Evolutionary conservation across 1,140 invertebrate species (phyloP).

Genomic region (Diorhabda sublineata): DNA sequence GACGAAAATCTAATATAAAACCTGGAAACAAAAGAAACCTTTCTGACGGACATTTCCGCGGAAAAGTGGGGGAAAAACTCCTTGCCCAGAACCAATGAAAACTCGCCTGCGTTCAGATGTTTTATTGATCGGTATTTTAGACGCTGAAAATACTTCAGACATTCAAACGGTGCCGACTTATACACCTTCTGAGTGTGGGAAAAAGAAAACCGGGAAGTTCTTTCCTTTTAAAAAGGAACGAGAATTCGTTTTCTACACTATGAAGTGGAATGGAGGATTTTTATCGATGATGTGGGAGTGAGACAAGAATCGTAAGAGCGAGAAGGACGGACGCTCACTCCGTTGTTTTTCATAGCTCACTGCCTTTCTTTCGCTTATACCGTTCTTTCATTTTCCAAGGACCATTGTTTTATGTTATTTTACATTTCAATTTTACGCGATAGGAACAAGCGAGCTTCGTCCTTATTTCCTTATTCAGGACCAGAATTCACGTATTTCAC

Average conservation of each 20-base stretch:
- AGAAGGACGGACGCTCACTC: not conserved
- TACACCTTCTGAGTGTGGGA: slow-evolving; percentile 26
- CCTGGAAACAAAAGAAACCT: slow-evolving; percentile 41
- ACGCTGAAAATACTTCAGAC: slow-evolving; percentile 37
- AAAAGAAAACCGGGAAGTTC: slow-evolving; percentile 23
- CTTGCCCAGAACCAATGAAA: slow-evolving; percentile 39
- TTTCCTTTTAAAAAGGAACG: slow-evolving; percentile 32
- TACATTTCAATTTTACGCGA: slow-evolving; percentile 17
- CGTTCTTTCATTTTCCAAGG: slow-evolving; percentile 15
- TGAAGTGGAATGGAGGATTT: slow-evolving; percentile 21
- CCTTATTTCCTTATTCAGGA: slow-evolving; percentile 6
- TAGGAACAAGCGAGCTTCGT: slow-evolving; percentile 5
- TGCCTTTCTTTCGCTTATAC: slow-evolving; percentile 15
- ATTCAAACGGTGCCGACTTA: slow-evolving; percentile 27
- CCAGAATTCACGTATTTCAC: not conserved
- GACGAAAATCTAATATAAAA: slow-evolving; percentile 39
- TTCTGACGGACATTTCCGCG: slow-evolving; percentile 41
- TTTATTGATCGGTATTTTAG: slow-evolving; percentile 40
- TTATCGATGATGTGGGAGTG: slow-evolving; percentile 12
- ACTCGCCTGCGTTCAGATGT: slow-evolving; percentile 39
- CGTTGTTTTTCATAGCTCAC: slow-evolving; percentile 11
- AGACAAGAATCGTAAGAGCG: not conserved
- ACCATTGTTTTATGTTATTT: slow-evolving; percentile 16
- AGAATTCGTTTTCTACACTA: slow-evolving; percentile 21
- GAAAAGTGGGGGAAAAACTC: slow-evolving; percentile 41